phyloP scores from a whole-genome alignment of 2,888 invertebrate genomes.

The Nowickia ferox region DNA sequence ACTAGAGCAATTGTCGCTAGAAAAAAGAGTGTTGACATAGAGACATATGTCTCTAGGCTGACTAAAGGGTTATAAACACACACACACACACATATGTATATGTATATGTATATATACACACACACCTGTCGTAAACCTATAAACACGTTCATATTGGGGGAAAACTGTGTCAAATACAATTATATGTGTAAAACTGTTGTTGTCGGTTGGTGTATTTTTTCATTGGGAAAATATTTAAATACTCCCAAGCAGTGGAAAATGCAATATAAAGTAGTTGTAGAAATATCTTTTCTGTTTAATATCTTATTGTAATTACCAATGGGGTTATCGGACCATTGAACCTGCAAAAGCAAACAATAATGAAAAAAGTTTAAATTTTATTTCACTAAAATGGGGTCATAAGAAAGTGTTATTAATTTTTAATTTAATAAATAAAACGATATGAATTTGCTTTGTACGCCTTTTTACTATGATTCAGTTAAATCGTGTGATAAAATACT shows the following conservation, averaged over 20 bases:
- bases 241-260: conserved; percentile 37
- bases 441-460: not conserved
- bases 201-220: conserved; percentile 2
- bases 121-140: not conserved
- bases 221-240: conserved; percentile 30
- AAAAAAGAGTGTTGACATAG: too few species aligned
- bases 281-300: not conserved
- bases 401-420: conserved; percentile 10
- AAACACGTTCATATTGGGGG: not conserved
- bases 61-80: conserved; percentile 9
- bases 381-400: conserved; percentile 5
- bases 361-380: conserved; percentile 10
- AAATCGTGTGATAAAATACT: too few species aligned
- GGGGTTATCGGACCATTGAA: conserved; percentile 51
- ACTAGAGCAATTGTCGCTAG: too few species aligned
- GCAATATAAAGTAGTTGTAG: not conserved
- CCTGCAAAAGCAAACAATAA: conserved; percentile 23
- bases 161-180: conserved; percentile 64
- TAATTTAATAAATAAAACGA: not conserved
- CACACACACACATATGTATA: not conserved
- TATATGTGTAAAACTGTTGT: conserved; percentile 14
- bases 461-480: too few species aligned
- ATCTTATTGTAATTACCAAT: conserved; percentile 37
- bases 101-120: not conserved
- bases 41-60: too few species aligned